Evolutionary conservation across 2,113 vertebrate species (phyloP).

Genomic region (Actinemys pallida): DNA sequence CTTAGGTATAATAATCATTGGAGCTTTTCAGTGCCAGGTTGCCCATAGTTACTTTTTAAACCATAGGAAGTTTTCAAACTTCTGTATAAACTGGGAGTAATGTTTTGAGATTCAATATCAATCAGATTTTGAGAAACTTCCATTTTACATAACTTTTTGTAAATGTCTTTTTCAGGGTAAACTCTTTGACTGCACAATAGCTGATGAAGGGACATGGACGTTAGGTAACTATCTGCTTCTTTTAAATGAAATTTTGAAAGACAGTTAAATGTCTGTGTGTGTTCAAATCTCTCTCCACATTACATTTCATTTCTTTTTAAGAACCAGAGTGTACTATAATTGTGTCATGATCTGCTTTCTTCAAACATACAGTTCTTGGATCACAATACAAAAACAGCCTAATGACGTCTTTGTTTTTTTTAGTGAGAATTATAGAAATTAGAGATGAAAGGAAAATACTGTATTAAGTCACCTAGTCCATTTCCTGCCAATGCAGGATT

Average conservation of each 20-base stretch:
- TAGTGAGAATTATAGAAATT: neutral
- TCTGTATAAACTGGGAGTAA: neutral
- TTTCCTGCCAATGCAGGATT: neutral
- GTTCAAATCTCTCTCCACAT: neutral
- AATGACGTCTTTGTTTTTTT: neutral
- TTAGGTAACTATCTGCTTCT: slow-evolving; percentile 82
- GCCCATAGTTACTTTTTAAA: neutral
- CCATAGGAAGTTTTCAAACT: neutral
- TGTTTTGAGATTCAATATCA: rapidly evolving
- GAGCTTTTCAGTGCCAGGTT: rapidly evolving
- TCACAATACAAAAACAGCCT: neutral
- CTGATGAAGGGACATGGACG: slow-evolving; percentile 96
- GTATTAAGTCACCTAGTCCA: neutral
- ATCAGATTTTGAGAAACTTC: neutral
- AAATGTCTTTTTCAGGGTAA: slow-evolving; percentile 86
- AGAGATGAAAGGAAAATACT: neutral
- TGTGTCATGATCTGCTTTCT: neutral
- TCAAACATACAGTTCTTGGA: neutral
- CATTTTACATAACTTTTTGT: neutral
- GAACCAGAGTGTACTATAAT: neutral
- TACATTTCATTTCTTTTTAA: neutral
- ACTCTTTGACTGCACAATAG: slow-evolving; percentile 90
- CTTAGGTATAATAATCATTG: rapidly evolving
- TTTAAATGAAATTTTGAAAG: neutral
- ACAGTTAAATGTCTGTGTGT: neutral